Evolutionary conservation across 2,888 invertebrate species (phyloP).

Genomic region (Lithodes maja): DNA sequence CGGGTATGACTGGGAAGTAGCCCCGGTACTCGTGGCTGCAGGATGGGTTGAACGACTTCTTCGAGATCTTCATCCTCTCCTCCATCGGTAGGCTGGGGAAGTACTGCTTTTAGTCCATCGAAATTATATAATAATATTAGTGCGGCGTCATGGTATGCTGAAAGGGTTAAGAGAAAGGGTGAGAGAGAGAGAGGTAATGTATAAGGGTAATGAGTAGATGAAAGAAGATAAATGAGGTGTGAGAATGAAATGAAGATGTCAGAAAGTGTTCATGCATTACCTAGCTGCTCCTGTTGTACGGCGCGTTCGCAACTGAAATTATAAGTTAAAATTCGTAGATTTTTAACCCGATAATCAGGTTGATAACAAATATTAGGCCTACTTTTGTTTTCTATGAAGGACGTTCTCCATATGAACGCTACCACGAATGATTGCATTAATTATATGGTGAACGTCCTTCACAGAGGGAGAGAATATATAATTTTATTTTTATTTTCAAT

Average conservation of each 20-base stretch:
- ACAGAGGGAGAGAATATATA: too few species aligned
- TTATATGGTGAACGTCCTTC: too few species aligned
- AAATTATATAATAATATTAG: neutral
- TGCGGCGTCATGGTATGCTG: neutral
- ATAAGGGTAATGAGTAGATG: neutral
- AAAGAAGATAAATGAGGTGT: neutral
- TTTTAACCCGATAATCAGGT: too few species aligned
- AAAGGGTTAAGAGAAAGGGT: neutral
- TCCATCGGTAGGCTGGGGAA: constrained; percentile 59
- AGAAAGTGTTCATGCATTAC: neutral
- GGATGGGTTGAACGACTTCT: constrained; percentile 52
- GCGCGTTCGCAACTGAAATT: too few species aligned
- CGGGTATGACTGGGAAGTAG: constrained; percentile 61
- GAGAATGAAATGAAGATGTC: neutral
- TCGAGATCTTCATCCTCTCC: constrained; percentile 61
- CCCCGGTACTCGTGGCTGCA: constrained; percentile 58
- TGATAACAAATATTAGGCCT: too few species aligned
- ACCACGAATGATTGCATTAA: too few species aligned
- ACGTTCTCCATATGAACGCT: too few species aligned
- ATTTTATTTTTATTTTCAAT: too few species aligned
- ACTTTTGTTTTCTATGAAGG: too few species aligned
- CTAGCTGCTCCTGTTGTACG: too few species aligned
- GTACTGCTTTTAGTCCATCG: neutral
- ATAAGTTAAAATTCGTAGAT: too few species aligned
- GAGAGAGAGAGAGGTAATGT: neutral